phyloP scores from a whole-genome alignment of 2,888 invertebrate species.

The Bellardia bayeri region DNA sequence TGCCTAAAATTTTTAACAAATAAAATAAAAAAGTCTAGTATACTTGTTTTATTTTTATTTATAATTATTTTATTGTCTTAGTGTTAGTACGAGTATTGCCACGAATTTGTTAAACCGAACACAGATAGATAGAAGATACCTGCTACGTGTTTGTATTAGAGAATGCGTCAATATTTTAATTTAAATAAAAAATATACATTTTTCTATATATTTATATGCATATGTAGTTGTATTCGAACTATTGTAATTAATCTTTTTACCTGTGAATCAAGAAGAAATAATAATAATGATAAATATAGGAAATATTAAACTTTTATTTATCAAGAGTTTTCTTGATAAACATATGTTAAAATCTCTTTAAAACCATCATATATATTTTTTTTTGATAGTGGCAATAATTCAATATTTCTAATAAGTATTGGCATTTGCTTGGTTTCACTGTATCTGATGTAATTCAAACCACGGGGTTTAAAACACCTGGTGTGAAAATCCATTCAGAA shows the following conservation, averaged over 20 bases:
- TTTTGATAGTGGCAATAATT: background rate
- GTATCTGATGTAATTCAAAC: background rate
- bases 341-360: background rate
- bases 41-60: conserved; percentile 21
- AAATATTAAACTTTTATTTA: conserved; percentile 15
- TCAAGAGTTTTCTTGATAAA: background rate
- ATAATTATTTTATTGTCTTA: conserved; percentile 30
- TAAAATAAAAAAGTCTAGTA: conserved; percentile 49
- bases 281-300: background rate
- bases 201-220: background rate
- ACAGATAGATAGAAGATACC: background rate
- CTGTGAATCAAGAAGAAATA: background rate
- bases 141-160: conserved; percentile 34
- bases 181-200: background rate
- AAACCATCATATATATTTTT: background rate
- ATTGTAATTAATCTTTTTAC: background rate
- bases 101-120: conserved; percentile 28
- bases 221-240: background rate
- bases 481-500: background rate
- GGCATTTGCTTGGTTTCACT: background rate
- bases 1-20: conserved; percentile 49
- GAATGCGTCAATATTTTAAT: conserved; percentile 61
- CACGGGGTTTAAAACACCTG: background rate
- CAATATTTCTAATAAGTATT: too few relatives aligned
- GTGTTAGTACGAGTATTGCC: conserved; percentile 32